phyloP scores from a whole-genome alignment of 2,888 invertebrate species.

The Strigamia maritima region DNA sequence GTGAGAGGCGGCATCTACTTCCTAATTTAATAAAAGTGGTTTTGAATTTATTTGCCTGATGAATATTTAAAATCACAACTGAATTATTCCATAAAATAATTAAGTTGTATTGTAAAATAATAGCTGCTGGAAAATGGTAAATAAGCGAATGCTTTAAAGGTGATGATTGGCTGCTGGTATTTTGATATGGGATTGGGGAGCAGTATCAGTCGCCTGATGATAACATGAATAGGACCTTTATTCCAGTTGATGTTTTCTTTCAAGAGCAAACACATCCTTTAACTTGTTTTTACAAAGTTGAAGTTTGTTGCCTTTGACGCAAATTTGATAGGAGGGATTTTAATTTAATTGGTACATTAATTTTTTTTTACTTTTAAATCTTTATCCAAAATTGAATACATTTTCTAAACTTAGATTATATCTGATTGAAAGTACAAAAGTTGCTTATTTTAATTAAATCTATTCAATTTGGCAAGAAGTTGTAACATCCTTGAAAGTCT shows the following conservation, averaged over 20 bases:
- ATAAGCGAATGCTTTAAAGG: not conserved
- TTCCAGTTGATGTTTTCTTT: conserved; percentile 10
- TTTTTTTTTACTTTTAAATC: no score
- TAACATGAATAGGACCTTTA: conserved; percentile 17
- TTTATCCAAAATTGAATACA: no score
- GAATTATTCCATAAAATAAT: not conserved
- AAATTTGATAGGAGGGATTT: not conserved
- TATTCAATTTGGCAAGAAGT: not conserved
- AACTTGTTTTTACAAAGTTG: not conserved
- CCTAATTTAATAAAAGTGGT: not conserved
- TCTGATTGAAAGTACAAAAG: not conserved
- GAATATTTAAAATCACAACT: not conserved
- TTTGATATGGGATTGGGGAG: conserved; percentile 1
- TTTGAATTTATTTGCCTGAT: not conserved
- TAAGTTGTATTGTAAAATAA: not conserved
- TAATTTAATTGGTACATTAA: no score
- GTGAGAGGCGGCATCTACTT: not conserved
- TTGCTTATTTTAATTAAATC: not conserved
- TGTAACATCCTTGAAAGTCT: not conserved
- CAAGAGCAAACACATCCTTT: not conserved
- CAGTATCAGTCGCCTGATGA: not conserved
- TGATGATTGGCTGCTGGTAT: not conserved
- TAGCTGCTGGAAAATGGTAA: not conserved
- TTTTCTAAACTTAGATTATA: not conserved
- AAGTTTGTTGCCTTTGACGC: not conserved